These are phyloP conservation scores for Montifringilla adamsi DNA, from an alignment of 2,113 vertebrate genomes.

Conservation along the genomic window DNA sequence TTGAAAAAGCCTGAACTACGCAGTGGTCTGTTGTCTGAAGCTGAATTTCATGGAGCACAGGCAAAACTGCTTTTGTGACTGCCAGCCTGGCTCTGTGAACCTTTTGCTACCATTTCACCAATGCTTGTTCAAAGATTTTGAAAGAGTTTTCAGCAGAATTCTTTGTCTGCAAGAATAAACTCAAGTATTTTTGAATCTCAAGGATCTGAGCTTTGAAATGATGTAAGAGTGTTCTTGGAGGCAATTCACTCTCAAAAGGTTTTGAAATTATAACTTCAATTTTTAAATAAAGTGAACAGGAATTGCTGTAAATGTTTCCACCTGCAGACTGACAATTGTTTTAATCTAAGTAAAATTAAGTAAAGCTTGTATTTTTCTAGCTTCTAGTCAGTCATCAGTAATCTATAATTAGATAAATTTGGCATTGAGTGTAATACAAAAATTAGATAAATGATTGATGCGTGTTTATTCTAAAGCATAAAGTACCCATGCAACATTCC, in stretches of 20 bases:
- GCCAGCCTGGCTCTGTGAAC: constrained; percentile 31
- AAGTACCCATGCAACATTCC: background rate
- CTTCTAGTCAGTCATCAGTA: background rate
- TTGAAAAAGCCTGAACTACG: constrained; percentile 41
- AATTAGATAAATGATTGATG: background rate
- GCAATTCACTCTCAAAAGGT: constrained; percentile 19
- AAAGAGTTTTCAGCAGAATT: constrained; percentile 13
- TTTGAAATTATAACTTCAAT: constrained; percentile 9
- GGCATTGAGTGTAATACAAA: background rate
- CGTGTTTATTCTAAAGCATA: background rate
- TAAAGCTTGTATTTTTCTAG: background rate
- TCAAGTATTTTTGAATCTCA: constrained; percentile 44
- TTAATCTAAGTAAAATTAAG: constrained; percentile 31
- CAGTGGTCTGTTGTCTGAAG: constrained; percentile 39
- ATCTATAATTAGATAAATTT: background rate
- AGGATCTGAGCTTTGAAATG: constrained; percentile 25
- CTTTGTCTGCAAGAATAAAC: background rate
- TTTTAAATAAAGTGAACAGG: constrained; percentile 25
- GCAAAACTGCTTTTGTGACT: constrained; percentile 33
- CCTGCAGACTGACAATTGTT: background rate
- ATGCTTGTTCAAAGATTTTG: background rate
- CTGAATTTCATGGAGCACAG: constrained; percentile 13
- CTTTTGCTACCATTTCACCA: constrained; percentile 39
- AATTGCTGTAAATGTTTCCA: constrained; percentile 37
- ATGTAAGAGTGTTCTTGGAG: background rate